A percentile compares a stretch with the other conserved stretches of the same genome.
Conservation (phyloP, 2,797 vertebrate genomes). For the Lithobates pipiens region DNA sequence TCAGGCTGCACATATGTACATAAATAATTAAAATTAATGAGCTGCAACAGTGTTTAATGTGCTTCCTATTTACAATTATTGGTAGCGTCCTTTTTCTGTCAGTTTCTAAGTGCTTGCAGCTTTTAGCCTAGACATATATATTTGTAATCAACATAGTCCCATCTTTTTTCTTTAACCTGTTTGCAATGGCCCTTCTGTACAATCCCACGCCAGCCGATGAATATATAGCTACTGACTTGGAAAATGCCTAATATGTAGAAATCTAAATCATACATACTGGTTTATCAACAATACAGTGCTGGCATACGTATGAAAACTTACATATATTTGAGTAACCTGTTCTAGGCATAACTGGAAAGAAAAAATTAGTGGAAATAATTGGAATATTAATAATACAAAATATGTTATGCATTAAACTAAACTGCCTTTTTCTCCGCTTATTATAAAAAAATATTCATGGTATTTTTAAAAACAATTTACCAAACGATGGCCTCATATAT, state of each 20-base stretch:
- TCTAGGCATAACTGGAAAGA: background rate
- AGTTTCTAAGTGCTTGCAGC: no score
- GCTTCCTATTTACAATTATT: background rate
- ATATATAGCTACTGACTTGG: background rate
- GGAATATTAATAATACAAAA: no score
- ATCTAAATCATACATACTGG: background rate
- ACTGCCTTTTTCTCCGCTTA: no score
- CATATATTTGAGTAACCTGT: background rate
- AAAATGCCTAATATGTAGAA: background rate
- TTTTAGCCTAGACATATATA: no score
- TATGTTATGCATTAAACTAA: no score
- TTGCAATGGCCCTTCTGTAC: background rate
- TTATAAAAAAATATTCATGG: no score
- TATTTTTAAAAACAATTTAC: no score
- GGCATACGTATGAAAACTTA: background rate
- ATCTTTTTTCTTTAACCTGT: no score
- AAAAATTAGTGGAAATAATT: background rate
- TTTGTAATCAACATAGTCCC: no score
- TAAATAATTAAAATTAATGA: background rate
- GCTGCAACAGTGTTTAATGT: background rate
- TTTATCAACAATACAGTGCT: background rate
- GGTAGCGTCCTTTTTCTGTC: no score
- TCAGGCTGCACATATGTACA: background rate
- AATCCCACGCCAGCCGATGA: background rate
- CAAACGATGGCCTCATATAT: no score